Evolutionary conservation across 2,888 invertebrate species (phyloP), one percentile per base, ranked within the genome.

Genomic region (Epinotia demarniana): DNA sequence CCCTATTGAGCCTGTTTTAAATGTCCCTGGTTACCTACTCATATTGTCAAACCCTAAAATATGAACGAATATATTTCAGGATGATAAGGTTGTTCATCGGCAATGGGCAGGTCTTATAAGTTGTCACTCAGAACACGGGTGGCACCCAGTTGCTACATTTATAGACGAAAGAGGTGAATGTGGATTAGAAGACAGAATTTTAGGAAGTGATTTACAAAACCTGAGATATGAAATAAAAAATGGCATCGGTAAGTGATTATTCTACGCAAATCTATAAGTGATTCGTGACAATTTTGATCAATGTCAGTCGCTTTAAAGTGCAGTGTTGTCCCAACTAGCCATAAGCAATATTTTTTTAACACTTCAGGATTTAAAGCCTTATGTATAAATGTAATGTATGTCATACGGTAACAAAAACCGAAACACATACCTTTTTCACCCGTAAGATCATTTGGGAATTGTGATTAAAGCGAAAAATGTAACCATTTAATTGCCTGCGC

Each of bases 61-160:
- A 13, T 19, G 18, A 18, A 49, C 23, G 5, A 18, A 46, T 19
- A 66, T 68, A 70, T 80, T 79, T 58, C 75, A 86, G 91, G 79
- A 76, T 80, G 87, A 82, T 46, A 75, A 76, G 5, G 66, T 53
- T 3, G 77, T 86, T 8, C 79, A 80, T 58, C 86, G 83, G 2
- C 86, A 91, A 49, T 97, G 96, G 96, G 95, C 95, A 78, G 97
- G 97, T 46, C 94, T 95, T 23, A 94, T 97, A 18, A 95, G 95
- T 58, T 97, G 97, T 82, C 95, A 95, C 61, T 94, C 95, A 12
- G 90, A 92, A 8, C 88, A 88, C 49, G 96, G 96, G 23, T 97
- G 97, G 97, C 96, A 96, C 85, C 97, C 97, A 0, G 95, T 95
- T 5, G 96, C 96, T 0, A 92, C 96, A 11, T 97, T 96, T 82